Evolutionary conservation across 2,113 vertebrate genomes (phyloP), one percentile per base, ranked within the genome.

Genomic region (Embiotoca jacksoni): DNA sequence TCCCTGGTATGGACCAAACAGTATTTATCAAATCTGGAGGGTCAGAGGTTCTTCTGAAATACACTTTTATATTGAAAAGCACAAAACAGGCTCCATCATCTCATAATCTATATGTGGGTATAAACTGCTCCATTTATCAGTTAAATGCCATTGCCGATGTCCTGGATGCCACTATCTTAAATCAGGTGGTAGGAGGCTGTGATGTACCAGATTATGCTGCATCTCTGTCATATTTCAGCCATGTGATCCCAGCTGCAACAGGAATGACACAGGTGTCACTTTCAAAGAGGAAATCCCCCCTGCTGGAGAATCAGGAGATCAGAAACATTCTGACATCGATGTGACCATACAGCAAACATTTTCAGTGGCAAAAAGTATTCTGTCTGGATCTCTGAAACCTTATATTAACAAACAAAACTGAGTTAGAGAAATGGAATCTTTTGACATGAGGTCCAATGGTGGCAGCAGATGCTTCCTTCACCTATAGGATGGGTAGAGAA

Each of bases 231-330:
- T 50, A 72, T 75, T 81, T 88, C 52, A 73, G 52, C 56, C 32
- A 33, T 78, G 62, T 78, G 78, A 79, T 86, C 64, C 72, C 64
- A 71, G 75, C 77, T 71, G 80, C 46, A 56, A 61, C n/a, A 75
- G 57, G 64, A 77, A 73, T 44, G 33, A 44, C 65, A 66, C 76
- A 72, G 53, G 63, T 56, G 69, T 82, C 72, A 59, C 49, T 82
- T 82, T 80, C 61, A 81, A 61, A 83, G 47, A 76, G 62, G 70
- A 78, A 78, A 68, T 80, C 72, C 72, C 46, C 30, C 59, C 65
- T 49, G 50, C 52, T 35, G 75, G 64, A 78, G 59, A 74, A 84
- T 56, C 9, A 4, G 33, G 33, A 58, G 55, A 70, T 88, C 7
- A 78, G 54, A 71, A 10, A 3, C 3, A 39, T 6, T 80, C 61